Base-by-base conservation (phyloP, 1,140 invertebrate genomes). In the Aphelinus certus region DNA sequence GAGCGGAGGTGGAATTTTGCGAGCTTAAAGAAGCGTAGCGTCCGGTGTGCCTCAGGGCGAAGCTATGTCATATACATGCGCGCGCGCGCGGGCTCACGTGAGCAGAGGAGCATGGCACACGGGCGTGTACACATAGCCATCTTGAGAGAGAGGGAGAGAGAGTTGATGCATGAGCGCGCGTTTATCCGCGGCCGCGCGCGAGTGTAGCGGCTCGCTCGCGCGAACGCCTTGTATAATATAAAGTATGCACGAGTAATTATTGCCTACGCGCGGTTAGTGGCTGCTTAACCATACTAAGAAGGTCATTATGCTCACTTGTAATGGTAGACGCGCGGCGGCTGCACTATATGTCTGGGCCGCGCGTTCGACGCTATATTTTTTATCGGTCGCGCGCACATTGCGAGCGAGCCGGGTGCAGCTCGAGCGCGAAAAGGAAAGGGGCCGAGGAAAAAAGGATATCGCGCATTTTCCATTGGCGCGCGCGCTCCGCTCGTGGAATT, bases 251-350 rank as follows among this genome's bases (percentile, higher is more conserved):
- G 75, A 71, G 80, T 84, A 87, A 87, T 86, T 85, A 85, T 86
- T 85, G 80, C 82, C 76, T 81, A 74, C 76, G 80, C 78, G 81
- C 81, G 81, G 83, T 85, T 82, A 81, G 82, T 83, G 81, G 79
- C 82, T 83, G 83, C 82, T 85, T 86, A 86, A 82, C 82, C 80
- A 81, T 83, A 82, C 81, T 84, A 82, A 84, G 82, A 84, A 85
- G 83, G 81, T 85, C 81, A 83, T 86, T 86, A 85, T 83, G 81
- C 78, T 79, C 26, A 26, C 26, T 26, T 26, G 26, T 26, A 26
- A 53, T 53, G 51, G 4, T 9, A 4, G 51, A 53, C 9, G 51
- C 51, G 51, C 4, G 4, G 51, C 51, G 51, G 4, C 51, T 9
- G 51, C 51, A 9, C 51, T 9, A 6, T 53, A 53, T 53, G 9